Conservation (phyloP, 2,113 vertebrate species). For the Podocnemis expansa region DNA sequence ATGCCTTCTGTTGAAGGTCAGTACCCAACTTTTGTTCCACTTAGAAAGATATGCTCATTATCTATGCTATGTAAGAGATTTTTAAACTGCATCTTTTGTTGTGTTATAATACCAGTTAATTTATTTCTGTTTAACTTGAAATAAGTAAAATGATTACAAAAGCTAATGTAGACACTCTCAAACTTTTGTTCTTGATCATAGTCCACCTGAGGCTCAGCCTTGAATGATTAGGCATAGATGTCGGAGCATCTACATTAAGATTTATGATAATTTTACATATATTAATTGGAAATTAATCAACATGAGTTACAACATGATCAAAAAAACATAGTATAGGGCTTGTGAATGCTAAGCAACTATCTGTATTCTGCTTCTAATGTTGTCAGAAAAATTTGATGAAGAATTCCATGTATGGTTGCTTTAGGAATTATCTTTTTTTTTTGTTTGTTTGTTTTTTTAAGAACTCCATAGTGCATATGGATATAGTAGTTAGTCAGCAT, state of each 20-base stretch:
- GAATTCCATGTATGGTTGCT: background rate
- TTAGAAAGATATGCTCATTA: background rate
- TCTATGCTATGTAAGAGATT: background rate
- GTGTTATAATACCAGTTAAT: background rate
- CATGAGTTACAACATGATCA: background rate
- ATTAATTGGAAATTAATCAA: background rate
- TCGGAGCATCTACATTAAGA: background rate
- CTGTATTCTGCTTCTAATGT: background rate
- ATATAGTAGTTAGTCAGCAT: background rate
- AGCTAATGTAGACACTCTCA: background rate
- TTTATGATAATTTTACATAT: constrained; percentile 4
- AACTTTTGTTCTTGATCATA: constrained; percentile 30
- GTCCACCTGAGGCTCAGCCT: background rate
- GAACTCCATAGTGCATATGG: background rate
- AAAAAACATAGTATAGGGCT: background rate
- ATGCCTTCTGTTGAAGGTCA: background rate
- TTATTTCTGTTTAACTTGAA: constrained; percentile 2
- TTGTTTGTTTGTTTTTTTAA: too few relatives aligned
- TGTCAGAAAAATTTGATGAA: background rate
- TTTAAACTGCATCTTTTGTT: background rate
- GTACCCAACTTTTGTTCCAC: background rate
- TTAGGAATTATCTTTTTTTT: too few relatives aligned
- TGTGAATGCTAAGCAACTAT: background rate
- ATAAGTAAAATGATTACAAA: constrained; percentile 11
- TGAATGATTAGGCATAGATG: background rate